phyloP scores from a whole-genome alignment of 1,140 invertebrate genomes.

The Ladona fulva region DNA sequence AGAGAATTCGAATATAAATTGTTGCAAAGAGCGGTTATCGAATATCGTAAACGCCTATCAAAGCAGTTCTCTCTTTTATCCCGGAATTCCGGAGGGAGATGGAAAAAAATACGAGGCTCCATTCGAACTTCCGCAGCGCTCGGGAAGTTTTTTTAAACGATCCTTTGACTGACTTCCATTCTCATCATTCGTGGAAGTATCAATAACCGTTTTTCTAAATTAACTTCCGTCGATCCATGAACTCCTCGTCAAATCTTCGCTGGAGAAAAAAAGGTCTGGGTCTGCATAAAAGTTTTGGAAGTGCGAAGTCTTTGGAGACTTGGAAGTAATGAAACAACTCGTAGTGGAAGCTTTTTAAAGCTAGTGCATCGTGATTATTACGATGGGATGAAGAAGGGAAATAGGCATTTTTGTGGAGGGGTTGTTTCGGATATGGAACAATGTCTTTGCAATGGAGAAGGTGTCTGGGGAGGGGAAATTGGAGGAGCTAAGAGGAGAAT shows the following conservation, averaged over 20 bases:
- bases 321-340: neutral
- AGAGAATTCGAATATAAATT: too few relatives aligned
- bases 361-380: too few relatives aligned
- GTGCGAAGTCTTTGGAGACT: neutral
- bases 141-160: neutral
- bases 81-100: too few relatives aligned
- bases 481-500: too few relatives aligned
- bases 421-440: too few relatives aligned
- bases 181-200: neutral
- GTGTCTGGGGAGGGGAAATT: too few relatives aligned
- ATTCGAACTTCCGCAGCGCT: neutral
- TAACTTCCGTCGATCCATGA: neutral
- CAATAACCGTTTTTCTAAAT: conserved; percentile 7
- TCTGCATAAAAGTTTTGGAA: neutral
- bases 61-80: neutral
- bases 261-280: neutral
- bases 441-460: too few relatives aligned
- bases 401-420: too few relatives aligned
- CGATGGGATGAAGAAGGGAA: too few relatives aligned
- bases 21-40: too few relatives aligned
- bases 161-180: neutral
- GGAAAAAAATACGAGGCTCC: neutral
- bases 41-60: too few relatives aligned
- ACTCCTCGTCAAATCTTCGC: neutral
- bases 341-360: too few relatives aligned